Base-by-base conservation (phyloP, 2,888 invertebrate species). In the Catocala nupta region DNA sequence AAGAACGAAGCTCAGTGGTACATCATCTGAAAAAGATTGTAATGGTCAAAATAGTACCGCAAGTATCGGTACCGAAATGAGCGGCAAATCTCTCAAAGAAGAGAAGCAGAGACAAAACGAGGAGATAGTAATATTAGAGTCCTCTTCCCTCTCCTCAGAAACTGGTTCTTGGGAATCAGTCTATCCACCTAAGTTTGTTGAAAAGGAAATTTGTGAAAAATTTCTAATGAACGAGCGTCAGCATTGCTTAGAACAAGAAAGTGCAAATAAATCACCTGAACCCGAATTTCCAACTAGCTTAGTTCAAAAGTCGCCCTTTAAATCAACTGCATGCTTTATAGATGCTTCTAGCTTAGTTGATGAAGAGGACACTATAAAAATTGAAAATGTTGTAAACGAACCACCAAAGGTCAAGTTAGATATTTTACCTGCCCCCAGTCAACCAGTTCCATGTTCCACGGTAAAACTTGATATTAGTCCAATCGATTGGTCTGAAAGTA, bases 301-400 rank as follows among this genome's bases (percentile, higher is more conserved):
- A 65, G 80, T 78, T 12, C 82, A 85, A 70, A 87, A 84, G 63
- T 81, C 84, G 3, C 80, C 85, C 4, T 80, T 80, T 52, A 91
- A 89, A 78, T 82, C 87, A 25, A 83, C 86, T 2, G 83, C 96
- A 64, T 97, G 96, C 84, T 97, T 97, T 77, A 97, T 97, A 72
- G 97, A 97, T 85, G 97, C 97, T 12, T 96, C 97, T 7, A 96
- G 96, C 81, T 90, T 97, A 69, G 95, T 95, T 25, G 97, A 97
- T 84, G 97, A 97, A 81, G 95, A 96, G 72, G 80, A 86, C 12
- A 76, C 84, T 10, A 83, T 82, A 6, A 68, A 78, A 63, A 62
- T 77, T 60, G 69, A 74, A 55, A 59, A 34, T 34, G 65, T 70
- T 55, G 51, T 54, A 12, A 79, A 63, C 43, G 70, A 77, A 55